Evolutionary conservation across 2,113 vertebrate species (phyloP).

Genomic region (Oplegnathus fasciatus): DNA sequence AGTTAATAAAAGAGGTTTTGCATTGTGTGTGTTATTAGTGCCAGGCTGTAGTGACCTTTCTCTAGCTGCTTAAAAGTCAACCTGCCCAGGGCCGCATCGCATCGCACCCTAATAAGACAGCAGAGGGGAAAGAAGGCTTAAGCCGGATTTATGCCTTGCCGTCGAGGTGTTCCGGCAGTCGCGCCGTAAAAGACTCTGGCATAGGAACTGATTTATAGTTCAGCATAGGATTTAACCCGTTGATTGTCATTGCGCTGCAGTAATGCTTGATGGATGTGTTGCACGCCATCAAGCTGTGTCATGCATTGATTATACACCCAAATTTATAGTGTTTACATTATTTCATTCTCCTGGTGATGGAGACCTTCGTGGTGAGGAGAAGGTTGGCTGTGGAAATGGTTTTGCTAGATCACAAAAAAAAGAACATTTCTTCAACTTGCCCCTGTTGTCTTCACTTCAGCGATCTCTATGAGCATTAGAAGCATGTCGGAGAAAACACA

Average conservation of each 20-base stretch:
- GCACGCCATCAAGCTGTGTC: neutral
- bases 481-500: neutral
- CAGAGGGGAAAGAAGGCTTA: conserved; percentile 47
- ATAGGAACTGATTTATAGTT: conserved; percentile 37
- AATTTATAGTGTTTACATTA: conserved; percentile 21
- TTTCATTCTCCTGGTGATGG: neutral
- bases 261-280: conserved; percentile 21
- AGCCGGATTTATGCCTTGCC: conserved; percentile 54
- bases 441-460: neutral
- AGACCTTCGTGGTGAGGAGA: neutral
- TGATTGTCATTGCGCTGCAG: neutral
- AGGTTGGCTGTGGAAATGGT: neutral
- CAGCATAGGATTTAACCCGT: conserved; percentile 36
- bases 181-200: conserved; percentile 22
- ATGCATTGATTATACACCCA: neutral
- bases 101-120: conserved; percentile 48
- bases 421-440: neutral
- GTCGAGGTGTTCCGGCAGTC: conserved; percentile 47
- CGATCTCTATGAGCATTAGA: neutral
- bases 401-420: neutral
- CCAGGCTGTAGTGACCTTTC: conserved; percentile 56
- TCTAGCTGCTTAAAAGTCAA: conserved; percentile 55
- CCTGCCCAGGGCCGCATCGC: conserved; percentile 53
- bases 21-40: conserved; percentile 24
- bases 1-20: neutral